Evolutionary conservation across 2,113 vertebrate genomes (phyloP).

Genomic region (Myotis yumanensis): DNA sequence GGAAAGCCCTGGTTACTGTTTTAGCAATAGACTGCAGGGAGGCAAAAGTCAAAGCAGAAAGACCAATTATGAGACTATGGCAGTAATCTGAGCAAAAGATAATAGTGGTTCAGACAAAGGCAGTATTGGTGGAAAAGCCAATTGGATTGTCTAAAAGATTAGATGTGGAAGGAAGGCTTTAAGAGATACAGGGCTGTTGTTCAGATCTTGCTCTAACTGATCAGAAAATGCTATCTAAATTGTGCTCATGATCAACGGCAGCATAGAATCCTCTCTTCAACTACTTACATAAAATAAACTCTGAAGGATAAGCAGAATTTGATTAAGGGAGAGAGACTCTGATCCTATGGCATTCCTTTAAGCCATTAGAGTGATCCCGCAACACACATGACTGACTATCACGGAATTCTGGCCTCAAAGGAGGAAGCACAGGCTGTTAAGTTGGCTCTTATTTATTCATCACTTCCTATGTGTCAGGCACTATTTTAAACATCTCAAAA

Average conservation of each 20-base stretch:
- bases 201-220: constrained; percentile 21
- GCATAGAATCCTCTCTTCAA: constrained; percentile 14
- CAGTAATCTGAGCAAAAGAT: background rate
- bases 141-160: constrained; percentile 53
- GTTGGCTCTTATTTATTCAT: background rate
- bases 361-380: background rate
- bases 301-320: constrained; percentile 43
- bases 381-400: background rate
- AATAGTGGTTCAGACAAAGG: background rate
- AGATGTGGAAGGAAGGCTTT: constrained; percentile 33
- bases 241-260: constrained; percentile 10
- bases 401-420: background rate
- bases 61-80: background rate
- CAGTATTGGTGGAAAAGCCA: constrained; percentile 29
- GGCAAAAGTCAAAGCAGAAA: background rate
- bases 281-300: constrained; percentile 41
- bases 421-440: background rate
- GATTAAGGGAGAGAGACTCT: constrained; percentile 19
- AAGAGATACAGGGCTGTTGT: background rate
- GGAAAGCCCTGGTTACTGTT: background rate
- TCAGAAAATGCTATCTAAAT: constrained; percentile 40
- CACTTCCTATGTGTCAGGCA: background rate
- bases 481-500: background rate
- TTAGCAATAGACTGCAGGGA: background rate
- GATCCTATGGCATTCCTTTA: constrained; percentile 1